These are phyloP conservation scores for Sardina pilchardus DNA, from an alignment of 2,113 vertebrate genomes.

Conservation along the genomic window DNA sequence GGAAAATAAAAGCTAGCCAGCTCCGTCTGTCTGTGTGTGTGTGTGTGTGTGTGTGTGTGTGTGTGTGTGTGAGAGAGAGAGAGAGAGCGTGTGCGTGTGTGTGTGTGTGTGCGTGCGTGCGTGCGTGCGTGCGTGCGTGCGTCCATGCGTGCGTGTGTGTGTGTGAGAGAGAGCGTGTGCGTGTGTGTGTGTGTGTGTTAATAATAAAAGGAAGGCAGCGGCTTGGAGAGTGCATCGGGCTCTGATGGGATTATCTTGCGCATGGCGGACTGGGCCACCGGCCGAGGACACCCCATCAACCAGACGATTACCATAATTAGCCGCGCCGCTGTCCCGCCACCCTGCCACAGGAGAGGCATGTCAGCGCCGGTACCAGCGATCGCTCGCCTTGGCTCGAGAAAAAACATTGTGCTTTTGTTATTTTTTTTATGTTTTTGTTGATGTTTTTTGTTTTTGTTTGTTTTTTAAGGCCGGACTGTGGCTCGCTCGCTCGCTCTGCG, in stretches of 20 bases:
- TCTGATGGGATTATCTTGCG: not conserved
- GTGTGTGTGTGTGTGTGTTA: not conserved
- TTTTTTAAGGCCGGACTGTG: not conserved
- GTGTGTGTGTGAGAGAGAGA: not conserved
- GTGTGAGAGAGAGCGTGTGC: not conserved
- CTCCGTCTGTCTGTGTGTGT: not conserved
- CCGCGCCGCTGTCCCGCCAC: not conserved
- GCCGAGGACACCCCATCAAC: conserved; percentile 11
- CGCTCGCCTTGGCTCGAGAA: not conserved
- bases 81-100: not conserved
- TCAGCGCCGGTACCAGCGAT: not conserved
- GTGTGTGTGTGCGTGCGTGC: not conserved
- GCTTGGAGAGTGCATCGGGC: not conserved
- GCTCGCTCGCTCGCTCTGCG: not conserved
- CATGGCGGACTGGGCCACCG: not conserved
- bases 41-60: too few relatives aligned
- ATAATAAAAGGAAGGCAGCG: not conserved
- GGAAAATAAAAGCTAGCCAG: not conserved
- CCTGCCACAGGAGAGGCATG: too few relatives aligned
- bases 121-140: too few relatives aligned
- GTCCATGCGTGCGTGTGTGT: not conserved
- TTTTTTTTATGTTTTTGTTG: not conserved
- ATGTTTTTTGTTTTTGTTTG: not conserved
- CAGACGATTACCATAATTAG: conserved; percentile 9
- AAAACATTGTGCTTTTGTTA: not conserved